phyloP scores from a whole-genome alignment of 2,888 invertebrate genomes.

The Pristionchus japonicus region DNA sequence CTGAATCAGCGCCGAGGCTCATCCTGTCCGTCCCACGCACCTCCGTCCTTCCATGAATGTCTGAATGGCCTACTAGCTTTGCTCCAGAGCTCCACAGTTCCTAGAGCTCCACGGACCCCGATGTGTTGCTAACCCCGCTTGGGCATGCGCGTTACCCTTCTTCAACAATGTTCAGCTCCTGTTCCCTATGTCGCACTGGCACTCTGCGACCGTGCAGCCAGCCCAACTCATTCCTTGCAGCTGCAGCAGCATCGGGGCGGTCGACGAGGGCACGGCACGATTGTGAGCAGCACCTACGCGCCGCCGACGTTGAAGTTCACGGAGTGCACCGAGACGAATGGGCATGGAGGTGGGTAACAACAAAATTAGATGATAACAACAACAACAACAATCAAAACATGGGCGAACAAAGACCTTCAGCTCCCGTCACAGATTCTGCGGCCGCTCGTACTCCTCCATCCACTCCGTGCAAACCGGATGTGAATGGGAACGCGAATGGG shows the following conservation, averaged over 20 bases:
- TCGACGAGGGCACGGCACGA: not conserved
- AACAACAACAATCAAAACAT: not conserved
- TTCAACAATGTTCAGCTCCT: no score
- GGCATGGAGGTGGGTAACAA: not conserved
- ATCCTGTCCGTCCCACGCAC: not conserved
- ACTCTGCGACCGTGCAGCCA: not conserved
- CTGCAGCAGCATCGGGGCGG: slow-evolving; percentile 32
- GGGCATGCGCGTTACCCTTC: no score
- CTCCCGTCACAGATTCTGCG: not conserved
- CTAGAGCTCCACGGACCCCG: no score
- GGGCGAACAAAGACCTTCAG: not conserved
- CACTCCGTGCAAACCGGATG: not conserved
- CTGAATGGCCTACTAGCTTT: no score
- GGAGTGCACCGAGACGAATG: slow-evolving; percentile 1
- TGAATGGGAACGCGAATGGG: not conserved
- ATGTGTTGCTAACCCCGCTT: no score
- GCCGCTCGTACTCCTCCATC: slow-evolving; percentile 19
- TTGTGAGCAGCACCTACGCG: not conserved
- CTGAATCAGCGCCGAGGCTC: no score
- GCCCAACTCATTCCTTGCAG: no score
- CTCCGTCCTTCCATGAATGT: no score
- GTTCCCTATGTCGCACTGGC: not conserved
- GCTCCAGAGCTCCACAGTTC: no score
- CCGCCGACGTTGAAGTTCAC: slow-evolving; percentile 46
- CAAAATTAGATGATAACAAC: not conserved